Conservation (phyloP, 2,888 invertebrate species). For the Tridacna gigas region DNA sequence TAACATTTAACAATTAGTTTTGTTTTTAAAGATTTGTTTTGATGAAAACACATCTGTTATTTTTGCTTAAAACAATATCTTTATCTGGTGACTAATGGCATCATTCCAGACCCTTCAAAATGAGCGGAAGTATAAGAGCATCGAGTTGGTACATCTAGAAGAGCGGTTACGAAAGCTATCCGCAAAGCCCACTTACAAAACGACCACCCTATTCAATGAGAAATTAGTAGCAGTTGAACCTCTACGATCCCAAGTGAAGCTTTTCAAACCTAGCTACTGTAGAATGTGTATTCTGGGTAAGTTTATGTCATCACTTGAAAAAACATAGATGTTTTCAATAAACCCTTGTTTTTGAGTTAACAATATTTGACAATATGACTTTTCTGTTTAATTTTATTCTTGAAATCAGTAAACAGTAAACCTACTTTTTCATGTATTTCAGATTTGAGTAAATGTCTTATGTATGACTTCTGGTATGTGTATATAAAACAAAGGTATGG, state of each 20-base stretch:
- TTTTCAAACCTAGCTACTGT: constrained; percentile 49
- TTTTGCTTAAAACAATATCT: not conserved
- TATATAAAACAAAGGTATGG: constrained; percentile 46
- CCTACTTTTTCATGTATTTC: constrained; percentile 9
- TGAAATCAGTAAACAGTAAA: too few species aligned
- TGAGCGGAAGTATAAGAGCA: constrained; percentile 42
- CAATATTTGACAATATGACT: too few species aligned
- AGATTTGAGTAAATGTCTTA: constrained; percentile 83
- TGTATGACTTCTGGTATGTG: constrained; percentile 84
- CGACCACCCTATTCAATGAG: constrained; percentile 40
- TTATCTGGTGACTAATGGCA: not conserved
- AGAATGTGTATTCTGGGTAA: constrained; percentile 49
- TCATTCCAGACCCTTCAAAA: constrained; percentile 56
- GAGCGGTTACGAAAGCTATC: constrained; percentile 31
- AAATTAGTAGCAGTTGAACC: constrained; percentile 51
- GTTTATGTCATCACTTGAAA: not conserved
- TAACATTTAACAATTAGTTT: not conserved
- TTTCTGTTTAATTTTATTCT: too few species aligned
- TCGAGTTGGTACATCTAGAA: constrained; percentile 41
- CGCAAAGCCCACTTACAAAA: constrained; percentile 47
- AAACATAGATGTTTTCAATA: not conserved
- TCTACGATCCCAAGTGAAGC: constrained; percentile 27
- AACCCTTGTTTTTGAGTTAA: too few species aligned
- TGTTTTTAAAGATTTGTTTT: not conserved
- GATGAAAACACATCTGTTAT: not conserved